A percentile compares a stretch with the other conserved stretches of the same genome.
Evolutionary conservation across 2,888 invertebrate genomes (phyloP).

Genomic region (Mesopsocus fuscifrons): DNA sequence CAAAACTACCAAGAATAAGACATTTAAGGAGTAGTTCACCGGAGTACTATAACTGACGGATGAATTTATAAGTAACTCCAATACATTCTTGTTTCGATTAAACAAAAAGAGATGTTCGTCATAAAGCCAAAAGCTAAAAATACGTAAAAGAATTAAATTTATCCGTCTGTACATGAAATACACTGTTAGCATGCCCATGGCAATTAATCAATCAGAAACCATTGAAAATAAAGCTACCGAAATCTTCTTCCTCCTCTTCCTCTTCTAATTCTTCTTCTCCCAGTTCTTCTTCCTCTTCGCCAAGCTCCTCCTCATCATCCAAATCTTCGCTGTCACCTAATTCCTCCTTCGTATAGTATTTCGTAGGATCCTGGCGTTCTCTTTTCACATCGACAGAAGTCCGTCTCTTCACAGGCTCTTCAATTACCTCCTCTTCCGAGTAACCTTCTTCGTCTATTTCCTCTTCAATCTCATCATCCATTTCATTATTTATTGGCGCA

Average conservation of each 20-base stretch:
- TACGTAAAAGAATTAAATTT: no score
- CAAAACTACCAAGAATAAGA: no score
- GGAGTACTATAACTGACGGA: no score
- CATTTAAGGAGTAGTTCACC: no score
- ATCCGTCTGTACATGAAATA: neutral
- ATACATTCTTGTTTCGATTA: no score
- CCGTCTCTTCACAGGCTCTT: slow-evolving; percentile 18
- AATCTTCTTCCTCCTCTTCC: slow-evolving; percentile 21
- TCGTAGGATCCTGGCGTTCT: slow-evolving; percentile 14
- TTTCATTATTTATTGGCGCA: slow-evolving; percentile 11
- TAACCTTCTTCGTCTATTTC: slow-evolving; percentile 14
- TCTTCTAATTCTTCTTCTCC: slow-evolving; percentile 18
- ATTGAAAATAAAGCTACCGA: slow-evolving; percentile 16
- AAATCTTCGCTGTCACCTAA: slow-evolving; percentile 17
- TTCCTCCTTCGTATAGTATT: slow-evolving; percentile 22
- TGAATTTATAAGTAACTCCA: no score
- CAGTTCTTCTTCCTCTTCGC: slow-evolving; percentile 22
- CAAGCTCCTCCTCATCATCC: slow-evolving; percentile 16
- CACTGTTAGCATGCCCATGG: slow-evolving; percentile 12
- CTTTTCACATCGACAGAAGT: neutral
- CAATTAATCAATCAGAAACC: slow-evolving; percentile 2
- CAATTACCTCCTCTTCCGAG: slow-evolving; percentile 17
- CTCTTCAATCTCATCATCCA: slow-evolving; percentile 12
- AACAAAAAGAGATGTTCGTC: no score
- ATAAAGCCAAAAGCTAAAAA: no score